phyloP scores from a whole-genome alignment of 23 tunicate species.

The Aplidium turbinatum region DNA sequence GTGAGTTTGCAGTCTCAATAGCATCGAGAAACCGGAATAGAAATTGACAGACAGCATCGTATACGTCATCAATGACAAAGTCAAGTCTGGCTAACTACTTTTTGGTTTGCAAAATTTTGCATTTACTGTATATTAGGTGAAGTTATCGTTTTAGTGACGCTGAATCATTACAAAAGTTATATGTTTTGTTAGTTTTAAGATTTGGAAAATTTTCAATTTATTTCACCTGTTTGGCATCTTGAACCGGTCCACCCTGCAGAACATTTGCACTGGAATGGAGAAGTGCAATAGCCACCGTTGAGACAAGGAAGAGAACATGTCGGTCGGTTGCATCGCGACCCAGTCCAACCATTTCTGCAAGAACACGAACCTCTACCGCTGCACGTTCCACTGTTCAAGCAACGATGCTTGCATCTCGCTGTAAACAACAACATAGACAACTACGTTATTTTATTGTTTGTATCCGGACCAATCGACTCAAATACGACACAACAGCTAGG shows the following conservation, averaged over 20 bases:
- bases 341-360: slow-evolving; percentile 79
- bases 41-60: too few relatives aligned
- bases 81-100: too few relatives aligned
- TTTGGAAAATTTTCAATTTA: too few relatives aligned
- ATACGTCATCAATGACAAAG: too few relatives aligned
- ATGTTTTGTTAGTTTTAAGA: neutral
- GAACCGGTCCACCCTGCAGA: slow-evolving; percentile 69
- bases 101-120: too few relatives aligned
- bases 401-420: slow-evolving; percentile 60
- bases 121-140: neutral
- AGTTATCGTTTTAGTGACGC: neutral
- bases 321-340: slow-evolving; percentile 74
- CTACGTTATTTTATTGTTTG: too few relatives aligned
- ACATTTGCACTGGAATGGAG: slow-evolving; percentile 71
- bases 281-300: slow-evolving; percentile 78
- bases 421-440: slow-evolving; percentile 9
- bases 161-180: neutral
- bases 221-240: slow-evolving; percentile 83
- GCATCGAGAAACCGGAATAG: too few relatives aligned
- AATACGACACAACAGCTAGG: too few relatives aligned
- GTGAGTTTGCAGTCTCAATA: too few relatives aligned
- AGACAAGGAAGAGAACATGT: slow-evolving; percentile 67
- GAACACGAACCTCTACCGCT: slow-evolving; percentile 39
- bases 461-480: too few relatives aligned
- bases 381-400: slow-evolving; percentile 72